Percentiles rank a stretch among this genome's conserved stretches.
Conservation (phyloP, 2,888 invertebrate species). For the Timema cristinae region DNA sequence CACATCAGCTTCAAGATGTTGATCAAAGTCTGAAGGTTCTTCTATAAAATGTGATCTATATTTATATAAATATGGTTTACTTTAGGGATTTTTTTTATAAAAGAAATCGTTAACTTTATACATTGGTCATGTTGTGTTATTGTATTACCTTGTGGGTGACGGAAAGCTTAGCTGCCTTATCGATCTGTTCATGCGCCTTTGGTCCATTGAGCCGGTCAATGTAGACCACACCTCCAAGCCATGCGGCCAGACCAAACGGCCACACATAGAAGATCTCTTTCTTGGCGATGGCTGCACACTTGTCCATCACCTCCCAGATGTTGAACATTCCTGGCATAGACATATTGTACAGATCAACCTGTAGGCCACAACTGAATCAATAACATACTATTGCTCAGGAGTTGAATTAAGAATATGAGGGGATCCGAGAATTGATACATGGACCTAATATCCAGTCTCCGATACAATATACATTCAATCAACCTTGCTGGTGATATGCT, state of each 20-base stretch:
- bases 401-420: too few relatives aligned
- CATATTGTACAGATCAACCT: too few relatives aligned
- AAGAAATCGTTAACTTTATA: neutral
- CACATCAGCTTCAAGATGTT: neutral
- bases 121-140: neutral
- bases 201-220: constrained; percentile 49
- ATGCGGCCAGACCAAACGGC: constrained; percentile 51
- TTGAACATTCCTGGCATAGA: constrained; percentile 56
- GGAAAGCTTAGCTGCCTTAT: constrained; percentile 39
- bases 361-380: too few relatives aligned
- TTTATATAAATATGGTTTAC: neutral
- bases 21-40: neutral
- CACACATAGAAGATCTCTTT: constrained; percentile 50
- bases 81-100: neutral
- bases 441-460: too few relatives aligned
- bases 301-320: constrained; percentile 49
- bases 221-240: constrained; percentile 53
- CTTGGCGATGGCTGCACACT: constrained; percentile 52
- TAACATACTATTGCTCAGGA: too few relatives aligned
- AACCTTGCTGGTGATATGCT: too few relatives aligned
- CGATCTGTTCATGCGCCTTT: constrained; percentile 43
- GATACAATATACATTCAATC: too few relatives aligned
- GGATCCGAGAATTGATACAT: too few relatives aligned
- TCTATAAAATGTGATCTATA: neutral
- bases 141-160: constrained; percentile 38